A percentile compares a stretch with the other conserved stretches of the same genome.
Conservation (phyloP, 2,113 vertebrate species). For the Lasiurus cinereus region DNA sequence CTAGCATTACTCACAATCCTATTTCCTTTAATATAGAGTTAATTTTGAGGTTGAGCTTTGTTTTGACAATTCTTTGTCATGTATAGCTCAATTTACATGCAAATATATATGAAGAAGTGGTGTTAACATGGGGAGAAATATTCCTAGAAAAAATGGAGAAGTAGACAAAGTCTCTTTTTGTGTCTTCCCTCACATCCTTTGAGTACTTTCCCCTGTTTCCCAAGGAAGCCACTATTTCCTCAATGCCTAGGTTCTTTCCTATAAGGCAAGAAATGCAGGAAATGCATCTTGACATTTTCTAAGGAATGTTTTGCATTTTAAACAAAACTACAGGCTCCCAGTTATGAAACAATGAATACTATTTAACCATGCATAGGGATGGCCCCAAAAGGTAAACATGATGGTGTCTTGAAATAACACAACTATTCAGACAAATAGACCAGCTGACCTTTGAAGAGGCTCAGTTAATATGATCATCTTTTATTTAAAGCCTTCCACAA, state of each 20-base stretch:
- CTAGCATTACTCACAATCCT: background rate
- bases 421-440: constrained; percentile 59
- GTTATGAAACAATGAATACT: constrained; percentile 41
- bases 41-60: constrained; percentile 40
- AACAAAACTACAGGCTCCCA: constrained; percentile 3
- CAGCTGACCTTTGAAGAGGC: constrained; percentile 74
- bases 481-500: constrained; percentile 70
- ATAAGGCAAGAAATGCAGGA: background rate
- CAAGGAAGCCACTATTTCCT: constrained; percentile 36
- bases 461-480: constrained; percentile 75
- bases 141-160: constrained; percentile 15
- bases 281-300: constrained; percentile 33
- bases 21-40: background rate
- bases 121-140: background rate
- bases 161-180: background rate
- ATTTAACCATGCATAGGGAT: constrained; percentile 30
- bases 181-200: background rate
- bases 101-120: background rate
- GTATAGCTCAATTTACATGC: background rate
- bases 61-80: background rate
- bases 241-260: background rate
- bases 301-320: constrained; percentile 53
- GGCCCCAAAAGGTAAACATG: constrained; percentile 21
- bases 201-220: constrained; percentile 20
- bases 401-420: constrained; percentile 58